Evolutionary conservation across 2,888 invertebrate species (phyloP).

Genomic region (Norana najaformis): DNA sequence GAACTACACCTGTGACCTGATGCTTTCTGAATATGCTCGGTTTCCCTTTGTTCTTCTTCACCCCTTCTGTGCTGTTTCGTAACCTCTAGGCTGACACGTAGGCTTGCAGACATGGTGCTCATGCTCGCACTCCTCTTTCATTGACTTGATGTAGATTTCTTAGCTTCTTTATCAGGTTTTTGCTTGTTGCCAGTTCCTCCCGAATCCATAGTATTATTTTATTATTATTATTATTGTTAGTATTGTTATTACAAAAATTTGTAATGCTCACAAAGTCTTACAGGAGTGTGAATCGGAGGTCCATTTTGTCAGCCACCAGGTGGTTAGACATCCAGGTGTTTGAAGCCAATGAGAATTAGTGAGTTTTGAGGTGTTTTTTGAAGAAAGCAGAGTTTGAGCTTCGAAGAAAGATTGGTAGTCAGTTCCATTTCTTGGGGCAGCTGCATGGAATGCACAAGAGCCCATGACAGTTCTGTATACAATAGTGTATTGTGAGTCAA

Average conservation of each 20-base stretch:
- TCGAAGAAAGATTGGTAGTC: not conserved
- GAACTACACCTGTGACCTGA: not conserved
- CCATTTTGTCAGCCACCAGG: not conserved
- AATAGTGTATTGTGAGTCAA: not conserved
- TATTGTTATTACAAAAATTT: not conserved
- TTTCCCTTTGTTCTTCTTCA: not conserved
- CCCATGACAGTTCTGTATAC: no score
- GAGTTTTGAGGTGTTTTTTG: not conserved
- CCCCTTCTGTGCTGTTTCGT: no score
- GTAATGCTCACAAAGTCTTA: not conserved
- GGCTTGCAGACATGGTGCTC: no score
- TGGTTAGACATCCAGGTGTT: not conserved
- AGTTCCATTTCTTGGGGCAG: not conserved
- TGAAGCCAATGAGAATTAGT: not conserved
- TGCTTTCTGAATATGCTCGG: not conserved
- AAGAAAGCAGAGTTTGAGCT: not conserved
- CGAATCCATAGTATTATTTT: not conserved
- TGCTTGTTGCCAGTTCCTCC: not conserved
- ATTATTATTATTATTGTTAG: no score
- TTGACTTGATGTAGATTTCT: not conserved
- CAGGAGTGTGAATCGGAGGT: not conserved
- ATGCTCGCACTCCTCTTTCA: no score
- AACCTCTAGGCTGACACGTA: no score
- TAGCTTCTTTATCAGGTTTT: not conserved
- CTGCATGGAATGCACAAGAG: no score